Base-by-base conservation (phyloP, 2,888 invertebrate genomes). In the Candidula unifasciata region DNA sequence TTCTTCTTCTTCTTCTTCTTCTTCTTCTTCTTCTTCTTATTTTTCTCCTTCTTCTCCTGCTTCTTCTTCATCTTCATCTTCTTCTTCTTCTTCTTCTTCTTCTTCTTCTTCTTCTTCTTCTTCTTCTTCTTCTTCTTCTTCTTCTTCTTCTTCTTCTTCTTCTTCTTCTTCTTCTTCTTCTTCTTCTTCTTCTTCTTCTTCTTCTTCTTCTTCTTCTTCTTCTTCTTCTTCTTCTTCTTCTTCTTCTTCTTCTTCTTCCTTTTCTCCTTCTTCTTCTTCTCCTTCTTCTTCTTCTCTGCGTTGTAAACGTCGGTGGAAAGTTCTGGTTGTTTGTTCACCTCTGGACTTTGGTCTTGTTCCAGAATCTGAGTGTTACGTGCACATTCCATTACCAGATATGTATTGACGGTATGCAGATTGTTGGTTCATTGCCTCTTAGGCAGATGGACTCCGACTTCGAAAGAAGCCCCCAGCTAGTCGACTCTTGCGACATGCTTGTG, bases 51-150 rank as follows among this genome's bases (percentile, higher is more conserved):
- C 3, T 3, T 57, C 21, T 60, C 35, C 24, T 60, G 16, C 30
- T 27, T 24, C 24, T 60, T 24, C 60, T 35, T 57, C 21, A 13
- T 60, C 24, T 35, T 35, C 21, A 13, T 60, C 24, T 37, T 33
- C 35, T 24, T 33, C 35, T 74, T 24, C 24, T 24, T 33, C 35
- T 74, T 24, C 33, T 37, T 33, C 35, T 33, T 24, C 24, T 37
- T 74, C 74, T 74, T 24, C 37, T 37, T 74, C 74, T 37, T 33
- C 74, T 74, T 74, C 74, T 37, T 74, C 74, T 74, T 37, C 37
- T 37, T 33, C 74, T 74, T 37, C 37, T 37, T 33, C 74, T 74
- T 37, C 37, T 37, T 74, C 74, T 74, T 24, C 37, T 37, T 74
- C 35, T 33, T 37, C 37, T 24, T 74, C 35, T 33, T 37, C 37